Base-by-base conservation (phyloP, 2,888 invertebrate species). In the Tricholauxania praeusta region DNA sequence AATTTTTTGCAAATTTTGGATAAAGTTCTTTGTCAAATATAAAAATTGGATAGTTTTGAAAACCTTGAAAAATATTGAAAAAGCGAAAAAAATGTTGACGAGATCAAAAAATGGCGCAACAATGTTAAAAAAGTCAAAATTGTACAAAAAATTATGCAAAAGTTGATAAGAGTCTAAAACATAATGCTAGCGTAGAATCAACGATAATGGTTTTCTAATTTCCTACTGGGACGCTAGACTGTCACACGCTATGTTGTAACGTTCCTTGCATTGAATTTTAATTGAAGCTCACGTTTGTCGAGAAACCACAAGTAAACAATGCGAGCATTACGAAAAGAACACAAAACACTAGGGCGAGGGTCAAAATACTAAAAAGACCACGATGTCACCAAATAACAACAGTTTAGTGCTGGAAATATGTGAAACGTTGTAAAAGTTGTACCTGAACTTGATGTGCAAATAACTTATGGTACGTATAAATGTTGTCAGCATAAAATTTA, bases 381-480 rank as follows among this genome's bases (percentile, higher is more conserved):
- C 12, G 52, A 15, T 22, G 6, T 57, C 7, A n/a, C 39, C 39
- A 55, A 48, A 57, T 57, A 19, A 28, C 17, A 39, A 39, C 28
- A n/a, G n/a, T 32, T 17, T 64, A 14, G 19, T 17, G 64, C 12
- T n/a, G 22, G 66, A 22, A 22, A 12, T 28, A 32, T 32, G 17
- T 55, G 53, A 14, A 53, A 53, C n/a, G 57, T n/a, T n/a, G n/a
- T 10, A 15, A 67, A 68, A 72, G 57, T 60, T 72, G 73, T 76
- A 62, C 68, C 70, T 77, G 75, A 76, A 75, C 72, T 77, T 75
- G 72, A 71, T 72, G 71, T 64, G 67, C 57, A 72, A 64, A 64
- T 64, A 64, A 64, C 51, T 39, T 10, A 67, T 55, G 15, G 60
- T 51, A 22, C 10, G 12, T 59, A 32, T 59, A 60, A 66, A 59